Evolutionary conservation across 2,888 invertebrate genomes (phyloP), one percentile per base, ranked within the genome.

Genomic region (Lepeophtheirus nordmannii): DNA sequence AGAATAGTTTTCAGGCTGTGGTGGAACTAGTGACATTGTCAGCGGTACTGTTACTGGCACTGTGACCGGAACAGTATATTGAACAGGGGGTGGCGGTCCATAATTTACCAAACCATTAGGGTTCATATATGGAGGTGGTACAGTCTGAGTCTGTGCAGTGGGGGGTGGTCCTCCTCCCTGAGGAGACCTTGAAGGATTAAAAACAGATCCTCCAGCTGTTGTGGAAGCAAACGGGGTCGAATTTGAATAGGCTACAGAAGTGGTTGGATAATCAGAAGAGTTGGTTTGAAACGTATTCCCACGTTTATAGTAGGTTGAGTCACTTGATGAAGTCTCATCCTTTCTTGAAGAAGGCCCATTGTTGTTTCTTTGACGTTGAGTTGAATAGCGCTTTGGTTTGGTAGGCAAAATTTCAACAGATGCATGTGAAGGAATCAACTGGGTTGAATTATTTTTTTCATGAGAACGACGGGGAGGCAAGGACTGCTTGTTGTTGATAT

Each of bases 371-470:
- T 83, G 82, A 67, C 85, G 77, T 71, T 84, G 79, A 67, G 82
- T 82, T 3, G 85, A 85, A 73, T 85, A 85, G 30, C 85, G 78
- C 72, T 85, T 85, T 10, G 83, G 81, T 69, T 81, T 77, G 67
- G 17, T n/a, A 17, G 53, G 53, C 53, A 30, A 30, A 30, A 30
- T 30, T 30, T 30, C 30, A 2, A 30, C 30, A 2, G 30, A 30
- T 30, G 30, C 7, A 30, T 30, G 30, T 30, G 30, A 30, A 30
- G 7, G 30, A 30, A 7, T 30, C 30, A 30, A 30, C 30, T 30
- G 30, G 30, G 2, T 46, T 5, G 53, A 17, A 46, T 14, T 17
- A 14, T 46, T 46, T n/a, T 46, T 46, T 17, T 46, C 53, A 14
- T n/a, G 5, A 17, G 53, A 46, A n/a, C 53, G 53, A 46, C 53